Base-by-base conservation (phyloP, 1,140 invertebrate genomes). In the Aphelenchoides avenae region DNA sequence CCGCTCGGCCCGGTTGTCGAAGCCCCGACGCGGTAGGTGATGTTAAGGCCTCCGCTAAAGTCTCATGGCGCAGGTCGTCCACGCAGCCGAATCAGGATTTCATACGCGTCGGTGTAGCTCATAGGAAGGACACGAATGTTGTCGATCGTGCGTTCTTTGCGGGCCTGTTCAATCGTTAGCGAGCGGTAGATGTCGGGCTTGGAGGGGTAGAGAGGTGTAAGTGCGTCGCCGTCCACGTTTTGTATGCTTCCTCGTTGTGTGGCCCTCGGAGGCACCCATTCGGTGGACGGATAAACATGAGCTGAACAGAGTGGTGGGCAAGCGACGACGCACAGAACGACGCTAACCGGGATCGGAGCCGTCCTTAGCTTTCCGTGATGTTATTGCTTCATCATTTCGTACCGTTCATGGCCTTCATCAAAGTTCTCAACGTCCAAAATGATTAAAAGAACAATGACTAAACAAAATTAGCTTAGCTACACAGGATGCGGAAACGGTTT, bases 11-110 rank as follows among this genome's bases (percentile, higher is more conserved):
- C 33, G 26, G 31, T 33, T 24, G 37, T 22, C 30, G 27, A 71
- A 49, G 30, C 58, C 62, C 71, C 71, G 18, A 68, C 36, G 11
- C 37, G 44, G 58, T 80, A 79, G 5, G 68, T 54, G 30, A 73
- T 62, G 53, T 77, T 76, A 2, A 79, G 49, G 0, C 65, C 70
- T 15, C 78, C 78, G 42, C 65, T 53, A 63, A 66, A 74, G n/a
- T 70, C 60, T 24, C 9, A 11, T 13, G 64, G 70, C 43, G 47
- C 53, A 5, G 37, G 6, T 52, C 61, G 22, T 30, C 76, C 64
- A 29, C 55, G 47, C 48, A 74, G 48, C 20, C 61, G 55, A 5
- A 42, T 47, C 18, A 76, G 47, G 20, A 75, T 44, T 49, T 75
- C 27, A 42, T 55, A 61, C 7, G 66, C 75, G 47, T 77, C 76